phyloP scores from a whole-genome alignment of 2,113 vertebrate species.

The Cryptoleucopteryx plumbea region DNA sequence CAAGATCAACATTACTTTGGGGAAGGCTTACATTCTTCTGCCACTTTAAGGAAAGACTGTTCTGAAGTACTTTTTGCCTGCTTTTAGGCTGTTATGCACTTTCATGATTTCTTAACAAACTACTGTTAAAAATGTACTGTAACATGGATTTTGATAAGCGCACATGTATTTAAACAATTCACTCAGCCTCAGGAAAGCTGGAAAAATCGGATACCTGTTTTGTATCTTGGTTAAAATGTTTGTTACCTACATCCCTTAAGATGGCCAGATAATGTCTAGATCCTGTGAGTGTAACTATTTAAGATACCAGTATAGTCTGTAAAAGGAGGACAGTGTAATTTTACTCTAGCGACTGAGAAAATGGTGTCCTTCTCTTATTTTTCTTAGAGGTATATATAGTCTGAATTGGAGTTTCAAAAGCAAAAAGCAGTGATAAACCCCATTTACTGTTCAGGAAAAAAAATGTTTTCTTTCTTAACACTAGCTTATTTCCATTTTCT shows the following conservation, averaged over 20 bases:
- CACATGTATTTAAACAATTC: slow-evolving; percentile 65
- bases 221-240: slow-evolving; percentile 53
- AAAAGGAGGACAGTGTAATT: not conserved
- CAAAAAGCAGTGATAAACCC: slow-evolving; percentile 9
- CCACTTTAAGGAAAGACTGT: slow-evolving; percentile 56
- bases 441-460: slow-evolving; percentile 1
- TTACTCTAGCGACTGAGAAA: slow-evolving; percentile 1
- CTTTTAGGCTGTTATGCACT: slow-evolving; percentile 68
- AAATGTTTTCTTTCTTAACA: slow-evolving; percentile 21
- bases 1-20: not conserved
- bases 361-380: not conserved
- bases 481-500: slow-evolving; percentile 36
- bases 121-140: slow-evolving; percentile 69
- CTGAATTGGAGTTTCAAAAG: slow-evolving; percentile 12
- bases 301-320: not conserved
- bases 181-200: slow-evolving; percentile 69
- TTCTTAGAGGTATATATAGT: not conserved
- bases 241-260: slow-evolving; percentile 18
- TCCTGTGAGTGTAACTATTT: not conserved
- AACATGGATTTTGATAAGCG: slow-evolving; percentile 63
- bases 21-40: slow-evolving; percentile 39
- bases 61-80: slow-evolving; percentile 64
- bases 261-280: slow-evolving; percentile 15
- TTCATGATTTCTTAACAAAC: slow-evolving; percentile 66
- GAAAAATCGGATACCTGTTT: slow-evolving; percentile 49